phyloP scores from a whole-genome alignment of 2,797 vertebrate species.

The Kryptopterus vitreolus region DNA sequence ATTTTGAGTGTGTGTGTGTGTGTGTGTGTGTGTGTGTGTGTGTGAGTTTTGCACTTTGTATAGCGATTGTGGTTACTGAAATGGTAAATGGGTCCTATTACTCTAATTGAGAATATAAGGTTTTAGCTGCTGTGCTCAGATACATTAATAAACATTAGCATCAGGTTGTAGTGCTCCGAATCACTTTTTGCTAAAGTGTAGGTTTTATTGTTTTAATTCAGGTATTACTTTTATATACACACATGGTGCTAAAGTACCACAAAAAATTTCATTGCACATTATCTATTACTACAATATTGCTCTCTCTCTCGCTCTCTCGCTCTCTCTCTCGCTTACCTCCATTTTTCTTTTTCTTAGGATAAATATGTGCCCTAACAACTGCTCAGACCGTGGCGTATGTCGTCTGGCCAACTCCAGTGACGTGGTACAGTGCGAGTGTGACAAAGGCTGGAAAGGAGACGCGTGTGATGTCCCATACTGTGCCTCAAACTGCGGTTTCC shows the following conservation, averaged over 20 bases:
- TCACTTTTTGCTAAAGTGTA: neutral
- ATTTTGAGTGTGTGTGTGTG: neutral
- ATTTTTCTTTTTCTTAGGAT: slow-evolving; percentile 68
- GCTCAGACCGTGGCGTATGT: slow-evolving; percentile 87
- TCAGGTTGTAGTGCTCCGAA: neutral
- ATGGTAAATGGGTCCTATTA: neutral
- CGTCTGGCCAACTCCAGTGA: slow-evolving; percentile 65
- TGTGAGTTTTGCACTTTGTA: too few species aligned
- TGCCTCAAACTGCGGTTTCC: slow-evolving; percentile 76
- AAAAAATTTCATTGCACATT: neutral
- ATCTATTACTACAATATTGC: neutral
- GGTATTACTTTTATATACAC: neutral
- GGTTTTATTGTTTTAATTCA: neutral
- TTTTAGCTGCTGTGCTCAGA: neutral
- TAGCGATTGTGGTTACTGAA: neutral
- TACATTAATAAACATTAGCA: neutral
- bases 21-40: neutral
- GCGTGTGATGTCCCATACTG: slow-evolving; percentile 91
- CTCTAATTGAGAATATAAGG: neutral
- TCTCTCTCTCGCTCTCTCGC: neutral
- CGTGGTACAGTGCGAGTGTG: slow-evolving; percentile 80
- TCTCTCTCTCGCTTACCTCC: neutral
- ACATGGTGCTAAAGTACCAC: neutral
- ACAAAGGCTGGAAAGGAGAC: slow-evolving; percentile 85
- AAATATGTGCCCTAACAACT: slow-evolving; percentile 91